Base-by-base conservation (phyloP, 2,888 invertebrate species). In the Leuctra nigra region DNA sequence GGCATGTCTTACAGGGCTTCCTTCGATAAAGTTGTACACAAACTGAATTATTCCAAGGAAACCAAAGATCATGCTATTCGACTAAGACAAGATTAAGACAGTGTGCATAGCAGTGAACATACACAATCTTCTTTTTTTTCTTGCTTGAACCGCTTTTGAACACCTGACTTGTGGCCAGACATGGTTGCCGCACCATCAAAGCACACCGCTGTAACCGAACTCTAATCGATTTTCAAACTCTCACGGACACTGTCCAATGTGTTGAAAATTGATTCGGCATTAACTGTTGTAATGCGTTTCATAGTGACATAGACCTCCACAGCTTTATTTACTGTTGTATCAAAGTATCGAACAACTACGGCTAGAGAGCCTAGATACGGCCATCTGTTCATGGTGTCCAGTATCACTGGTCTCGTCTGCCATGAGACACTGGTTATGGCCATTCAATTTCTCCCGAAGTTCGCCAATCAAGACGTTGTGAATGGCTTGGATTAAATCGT, bases 131-230 rank as follows among this genome's bases (percentile, higher is more conserved):
- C 0, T 13, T 39, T 24, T 55, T 58, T 50, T 54, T 48, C n/a
- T 38, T 55, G 48, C 44, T 59, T 58, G 20, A 54, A 59, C 33
- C 38, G 48, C 22, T 50, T 35, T 16, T 58, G 59, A 25, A 60
- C 59, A 41, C 58, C 55, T 48, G 54, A 54, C 36, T 57, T 35
- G 35, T 54, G 20, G 11, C 46, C 53, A 11, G 59, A 50, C 53
- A 58, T 58, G n/a, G 59, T 33, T 18, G 58, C 41, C 22, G 53
- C 55, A 23, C 59, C 55, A 53, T 59, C 57, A 55, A 58, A 58
- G 33, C 57, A 59, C 36, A 59, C 57, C 1, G 53, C 50, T 29
- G 39, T 20, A 1, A 60, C 48, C 54, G 53, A 38, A 9, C 41
- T 25, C 58, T 57, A 60, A 46, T 20, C 20, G 16, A 39, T 39